Evolutionary conservation across 2,113 vertebrate genomes (phyloP), one percentile per base, ranked within the genome.

Genomic region (Sylvilagus bachmani): DNA sequence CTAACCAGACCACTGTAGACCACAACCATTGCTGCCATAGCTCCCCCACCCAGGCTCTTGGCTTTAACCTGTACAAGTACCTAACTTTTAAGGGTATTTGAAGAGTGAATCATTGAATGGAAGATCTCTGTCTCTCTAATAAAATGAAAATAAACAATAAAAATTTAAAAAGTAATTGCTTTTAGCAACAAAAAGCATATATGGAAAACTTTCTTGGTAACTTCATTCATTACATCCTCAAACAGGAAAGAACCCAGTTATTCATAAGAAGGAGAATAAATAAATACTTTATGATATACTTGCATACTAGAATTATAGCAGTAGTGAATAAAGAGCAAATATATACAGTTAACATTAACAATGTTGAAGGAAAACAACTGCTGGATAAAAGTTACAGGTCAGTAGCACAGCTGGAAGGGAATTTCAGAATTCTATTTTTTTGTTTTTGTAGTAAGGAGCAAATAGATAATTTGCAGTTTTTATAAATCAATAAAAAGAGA

Each of bases 351-450:
- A 80, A 64, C 8, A 71, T 1, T 75, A 27, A 10, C 55, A 64
- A 62, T 31, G 5, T 22, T 73, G 21, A 96, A 86, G 3, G 5
- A 44, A 85, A 36, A 7, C 69, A 31, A 38, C 36, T 89, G 1
- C 22, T 69, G 51, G 19, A 36, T 53, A 79, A 25, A 78, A 44
- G 25, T 86, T 29, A 9, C 6, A 86, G 29, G 9, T 44, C 64
- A 79, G 8, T 49, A 88, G n/a, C 75, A 82, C 16, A 29, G 10
- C 64, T 36, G 27, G 27, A 67, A 75, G 16, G 44, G 69, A 84
- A 74, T 70, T 94, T 78, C 31, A 67, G 19, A 53, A 82, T 62
- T 91, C 21, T 73, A 74, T 21, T 38, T 75, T 90, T 95, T 86
- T 6, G 89, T 51, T 91, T 74, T 38, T 36, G 27, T 6, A 33